Conservation (phyloP, 1,140 invertebrate genomes). For the Adelges cooleyi region DNA sequence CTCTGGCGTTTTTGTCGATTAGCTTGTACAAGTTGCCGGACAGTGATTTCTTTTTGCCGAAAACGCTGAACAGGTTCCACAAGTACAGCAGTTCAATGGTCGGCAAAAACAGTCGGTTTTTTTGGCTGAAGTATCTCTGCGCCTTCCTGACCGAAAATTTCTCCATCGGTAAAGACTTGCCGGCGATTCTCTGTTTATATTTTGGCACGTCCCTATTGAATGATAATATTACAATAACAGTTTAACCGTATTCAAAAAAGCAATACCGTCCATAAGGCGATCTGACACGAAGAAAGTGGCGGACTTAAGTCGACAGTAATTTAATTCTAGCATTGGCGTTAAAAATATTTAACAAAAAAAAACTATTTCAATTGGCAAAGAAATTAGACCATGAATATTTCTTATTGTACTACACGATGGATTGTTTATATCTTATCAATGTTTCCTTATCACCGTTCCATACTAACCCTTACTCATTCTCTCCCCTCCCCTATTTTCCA, state of each 20-base stretch:
- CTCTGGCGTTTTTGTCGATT: conserved; percentile 52
- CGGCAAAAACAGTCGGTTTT: conserved; percentile 62
- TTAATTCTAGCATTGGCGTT: background rate
- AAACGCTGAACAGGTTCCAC: conserved; percentile 84
- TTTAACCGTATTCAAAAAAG: conserved; percentile 21
- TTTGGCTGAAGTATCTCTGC: conserved; percentile 62
- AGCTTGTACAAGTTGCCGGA: conserved; percentile 57
- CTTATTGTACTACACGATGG: no score
- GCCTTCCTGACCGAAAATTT: conserved; percentile 85
- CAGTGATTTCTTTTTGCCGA: conserved; percentile 57
- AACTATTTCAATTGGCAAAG: no score
- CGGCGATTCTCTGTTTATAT: conserved; percentile 81
- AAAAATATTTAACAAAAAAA: no score
- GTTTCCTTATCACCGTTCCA: no score
- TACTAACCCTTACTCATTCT: no score
- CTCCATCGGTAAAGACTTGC: conserved; percentile 92
- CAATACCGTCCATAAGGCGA: background rate
- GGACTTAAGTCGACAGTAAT: background rate
- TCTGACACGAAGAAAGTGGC: background rate
- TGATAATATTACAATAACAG: no score
- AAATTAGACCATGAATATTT: no score
- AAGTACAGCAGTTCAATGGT: conserved; percentile 80
- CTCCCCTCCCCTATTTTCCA: no score
- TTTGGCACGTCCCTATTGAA: conserved; percentile 58
- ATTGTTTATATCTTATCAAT: no score